phyloP scores from a whole-genome alignment of 2,113 vertebrate genomes.

The Lophius piscatorius region DNA sequence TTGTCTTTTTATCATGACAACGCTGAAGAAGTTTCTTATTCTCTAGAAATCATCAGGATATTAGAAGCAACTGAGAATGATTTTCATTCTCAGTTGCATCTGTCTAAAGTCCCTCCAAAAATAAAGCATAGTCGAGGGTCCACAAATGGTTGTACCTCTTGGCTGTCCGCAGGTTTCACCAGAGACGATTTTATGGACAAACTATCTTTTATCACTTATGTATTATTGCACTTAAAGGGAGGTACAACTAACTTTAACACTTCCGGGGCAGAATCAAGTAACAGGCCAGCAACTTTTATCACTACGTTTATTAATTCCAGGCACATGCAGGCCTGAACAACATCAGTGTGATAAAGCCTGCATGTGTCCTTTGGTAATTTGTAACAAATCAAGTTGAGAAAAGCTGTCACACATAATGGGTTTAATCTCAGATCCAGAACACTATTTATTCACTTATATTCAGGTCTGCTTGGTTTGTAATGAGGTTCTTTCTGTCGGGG shows the following conservation, averaged over 20 bases:
- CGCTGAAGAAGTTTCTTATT: no score
- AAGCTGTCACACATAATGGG: slow-evolving; percentile 6
- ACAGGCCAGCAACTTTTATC: slow-evolving; percentile 9
- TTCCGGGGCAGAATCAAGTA: slow-evolving; percentile 1
- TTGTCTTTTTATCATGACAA: no score
- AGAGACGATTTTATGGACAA: not conserved
- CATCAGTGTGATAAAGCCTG: slow-evolving; percentile 6
- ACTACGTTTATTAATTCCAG: not conserved
- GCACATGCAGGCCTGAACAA: not conserved
- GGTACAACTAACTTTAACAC: slow-evolving; percentile 3
- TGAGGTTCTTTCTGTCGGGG: not conserved
- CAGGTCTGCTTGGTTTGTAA: slow-evolving; percentile 13
- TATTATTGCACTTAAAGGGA: not conserved
- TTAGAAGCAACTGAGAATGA: no score
- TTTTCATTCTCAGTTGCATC: no score
- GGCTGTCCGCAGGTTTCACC: not conserved
- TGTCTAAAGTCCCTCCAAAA: no score
- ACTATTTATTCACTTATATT: not conserved
- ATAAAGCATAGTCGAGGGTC: not conserved
- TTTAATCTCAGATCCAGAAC: not conserved
- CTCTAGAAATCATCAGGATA: no score
- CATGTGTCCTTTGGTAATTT: slow-evolving; percentile 3
- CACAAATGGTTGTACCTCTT: not conserved
- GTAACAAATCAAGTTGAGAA: slow-evolving; percentile 7
- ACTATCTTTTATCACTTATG: no score